phyloP scores from a whole-genome alignment of 2,797 vertebrate species.

The Spinus pinus region DNA sequence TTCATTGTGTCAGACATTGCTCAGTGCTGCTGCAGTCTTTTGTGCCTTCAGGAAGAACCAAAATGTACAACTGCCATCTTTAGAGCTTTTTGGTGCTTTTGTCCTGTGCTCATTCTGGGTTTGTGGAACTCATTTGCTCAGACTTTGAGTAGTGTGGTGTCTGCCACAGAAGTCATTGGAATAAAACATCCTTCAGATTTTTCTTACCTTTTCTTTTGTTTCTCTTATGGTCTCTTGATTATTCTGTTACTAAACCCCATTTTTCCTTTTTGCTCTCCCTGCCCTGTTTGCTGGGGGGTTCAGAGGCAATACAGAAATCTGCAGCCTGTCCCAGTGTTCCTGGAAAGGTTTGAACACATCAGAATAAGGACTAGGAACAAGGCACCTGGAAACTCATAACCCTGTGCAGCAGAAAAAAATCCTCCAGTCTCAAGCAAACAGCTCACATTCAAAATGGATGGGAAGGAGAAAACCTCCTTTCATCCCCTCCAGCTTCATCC shows the following conservation, averaged over 20 bases:
- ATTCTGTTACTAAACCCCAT: neutral
- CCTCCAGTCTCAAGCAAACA: neutral
- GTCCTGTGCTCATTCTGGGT: neutral
- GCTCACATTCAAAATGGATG: neutral
- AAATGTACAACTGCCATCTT: neutral
- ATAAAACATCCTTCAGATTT: neutral
- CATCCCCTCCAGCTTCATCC: too few species aligned
- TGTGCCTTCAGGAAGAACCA: neutral
- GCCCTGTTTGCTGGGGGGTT: rapidly evolving
- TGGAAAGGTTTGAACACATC: neutral
- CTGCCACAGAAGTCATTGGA: neutral
- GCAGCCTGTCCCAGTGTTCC: neutral
- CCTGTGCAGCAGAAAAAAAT: neutral
- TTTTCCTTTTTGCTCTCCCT: rapidly evolving
- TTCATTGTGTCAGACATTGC: neutral
- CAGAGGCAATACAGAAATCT: neutral
- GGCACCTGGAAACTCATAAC: neutral
- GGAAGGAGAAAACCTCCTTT: neutral
- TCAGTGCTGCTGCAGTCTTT: neutral
- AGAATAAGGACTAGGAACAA: neutral
- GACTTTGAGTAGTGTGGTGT: neutral
- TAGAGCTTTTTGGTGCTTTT: rapidly evolving
- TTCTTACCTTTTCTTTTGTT: neutral
- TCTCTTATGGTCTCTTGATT: rapidly evolving
- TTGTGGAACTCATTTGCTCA: neutral